Conservation (phyloP, 2,888 invertebrate species). For the Pteria penguin region DNA sequence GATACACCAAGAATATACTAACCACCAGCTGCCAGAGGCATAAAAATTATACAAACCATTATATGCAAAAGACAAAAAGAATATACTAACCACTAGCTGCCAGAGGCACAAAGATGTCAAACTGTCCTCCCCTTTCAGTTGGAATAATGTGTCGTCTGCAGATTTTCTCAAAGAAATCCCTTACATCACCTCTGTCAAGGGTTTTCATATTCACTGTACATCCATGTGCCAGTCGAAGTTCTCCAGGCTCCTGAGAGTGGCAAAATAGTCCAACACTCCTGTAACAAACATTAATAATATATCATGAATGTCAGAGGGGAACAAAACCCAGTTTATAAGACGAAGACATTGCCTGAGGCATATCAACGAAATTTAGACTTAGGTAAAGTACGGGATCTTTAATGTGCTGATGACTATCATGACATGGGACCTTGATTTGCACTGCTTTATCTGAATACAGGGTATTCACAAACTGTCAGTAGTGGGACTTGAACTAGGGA, state of each 20-base stretch:
- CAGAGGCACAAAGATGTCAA: slow-evolving; percentile 77
- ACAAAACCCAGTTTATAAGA: not conserved
- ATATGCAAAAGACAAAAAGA: too few species aligned
- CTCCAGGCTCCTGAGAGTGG: slow-evolving; percentile 72
- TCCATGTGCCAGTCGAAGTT: slow-evolving; percentile 72
- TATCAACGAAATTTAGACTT: not conserved
- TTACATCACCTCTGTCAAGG: slow-evolving; percentile 64
- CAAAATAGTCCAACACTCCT: slow-evolving; percentile 78
- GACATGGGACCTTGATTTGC: too few species aligned
- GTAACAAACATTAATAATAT: slow-evolving; percentile 38
- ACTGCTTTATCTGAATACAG: too few species aligned
- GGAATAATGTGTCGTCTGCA: slow-evolving; percentile 69
- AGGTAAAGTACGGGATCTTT: too few species aligned
- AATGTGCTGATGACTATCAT: too few species aligned
- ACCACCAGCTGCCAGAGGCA: too few species aligned
- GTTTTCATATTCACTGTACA: slow-evolving; percentile 69
- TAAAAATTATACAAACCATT: too few species aligned
- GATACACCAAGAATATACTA: too few species aligned
- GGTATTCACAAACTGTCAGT: too few species aligned
- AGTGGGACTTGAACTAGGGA: too few species aligned
- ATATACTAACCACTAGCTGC: slow-evolving; percentile 70
- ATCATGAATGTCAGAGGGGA: not conserved
- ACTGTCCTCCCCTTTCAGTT: slow-evolving; percentile 70
- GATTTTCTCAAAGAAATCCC: slow-evolving; percentile 75
- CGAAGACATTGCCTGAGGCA: not conserved